Percentiles rank a stretch among this genome's conserved stretches.
These are phyloP conservation scores for Caenorhabditis parvicauda DNA, from an alignment of 2,888 invertebrate genomes.

Conservation along the genomic window DNA sequence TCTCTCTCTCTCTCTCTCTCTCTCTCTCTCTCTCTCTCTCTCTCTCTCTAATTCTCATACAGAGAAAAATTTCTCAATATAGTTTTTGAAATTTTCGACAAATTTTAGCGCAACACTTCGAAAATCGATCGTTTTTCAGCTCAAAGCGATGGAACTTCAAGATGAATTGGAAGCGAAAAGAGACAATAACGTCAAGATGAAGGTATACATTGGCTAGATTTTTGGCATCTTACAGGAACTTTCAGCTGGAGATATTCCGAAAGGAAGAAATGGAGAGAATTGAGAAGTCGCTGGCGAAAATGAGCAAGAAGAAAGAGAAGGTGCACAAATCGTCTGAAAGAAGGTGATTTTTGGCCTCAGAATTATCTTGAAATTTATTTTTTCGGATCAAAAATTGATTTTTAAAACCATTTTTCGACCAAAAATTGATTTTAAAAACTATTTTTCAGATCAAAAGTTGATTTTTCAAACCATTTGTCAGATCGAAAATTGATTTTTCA, in stretches of 20 bases:
- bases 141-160: slow-evolving; percentile 52
- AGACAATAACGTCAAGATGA: slow-evolving; percentile 26
- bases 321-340: too few relatives aligned
- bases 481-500: too few relatives aligned
- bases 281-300: slow-evolving; percentile 23
- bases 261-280: slow-evolving; percentile 27
- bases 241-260: slow-evolving; percentile 28
- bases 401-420: too few relatives aligned
- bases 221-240: background rate
- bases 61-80: background rate
- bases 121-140: slow-evolving; percentile 33
- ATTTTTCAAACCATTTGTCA: too few relatives aligned
- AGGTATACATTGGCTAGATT: slow-evolving; percentile 7
- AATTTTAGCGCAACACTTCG: background rate
- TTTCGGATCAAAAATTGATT: too few relatives aligned
- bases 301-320: slow-evolving; percentile 16
- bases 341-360: too few relatives aligned
- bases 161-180: slow-evolving; percentile 53
- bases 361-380: too few relatives aligned
- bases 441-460: too few relatives aligned
- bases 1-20: too few relatives aligned
- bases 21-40: too few relatives aligned
- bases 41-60: too few relatives aligned
- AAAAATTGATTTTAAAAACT: too few relatives aligned
- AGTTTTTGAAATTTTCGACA: background rate